Evolutionary conservation across 2,797 vertebrate genomes (phyloP).

Genomic region (Gymnothorax javanicus): DNA sequence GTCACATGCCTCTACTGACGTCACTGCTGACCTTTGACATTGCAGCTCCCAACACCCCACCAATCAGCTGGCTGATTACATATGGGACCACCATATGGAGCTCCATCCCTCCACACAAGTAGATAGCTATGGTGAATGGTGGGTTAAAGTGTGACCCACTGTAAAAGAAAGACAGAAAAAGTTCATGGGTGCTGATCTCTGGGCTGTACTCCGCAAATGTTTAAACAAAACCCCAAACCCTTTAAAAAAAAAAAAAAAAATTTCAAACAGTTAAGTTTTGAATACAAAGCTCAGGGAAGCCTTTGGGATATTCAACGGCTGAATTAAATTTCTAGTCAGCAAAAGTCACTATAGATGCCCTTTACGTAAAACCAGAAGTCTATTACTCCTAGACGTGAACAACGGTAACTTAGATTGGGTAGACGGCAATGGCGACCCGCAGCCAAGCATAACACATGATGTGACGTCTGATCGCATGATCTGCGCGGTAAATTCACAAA

Average conservation of each 20-base stretch:
- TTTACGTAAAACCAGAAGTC: too few relatives aligned
- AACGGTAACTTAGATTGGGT: too few relatives aligned
- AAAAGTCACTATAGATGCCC: not conserved
- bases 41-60: conserved; percentile 81
- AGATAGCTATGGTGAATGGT: conserved; percentile 77
- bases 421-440: too few relatives aligned
- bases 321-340: not conserved
- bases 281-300: not conserved
- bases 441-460: too few relatives aligned
- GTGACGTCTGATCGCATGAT: too few relatives aligned
- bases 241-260: too few relatives aligned
- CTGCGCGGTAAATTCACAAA: too few relatives aligned
- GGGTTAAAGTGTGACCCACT: conserved; percentile 91
- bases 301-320: not conserved
- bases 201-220: not conserved
- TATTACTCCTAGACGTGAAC: too few relatives aligned
- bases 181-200: not conserved
- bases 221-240: too few relatives aligned
- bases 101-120: conserved; percentile 79
- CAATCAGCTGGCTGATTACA: conserved; percentile 79
- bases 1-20: not conserved
- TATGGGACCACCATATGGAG: conserved; percentile 77
- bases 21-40: conserved; percentile 82
- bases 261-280: not conserved
- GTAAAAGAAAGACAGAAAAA: conserved; percentile 8